Percentiles rank a stretch among this genome's conserved stretches.
Evolutionary conservation across 1,140 invertebrate species (phyloP).

Genomic region (Drosophila gunungcola): DNA sequence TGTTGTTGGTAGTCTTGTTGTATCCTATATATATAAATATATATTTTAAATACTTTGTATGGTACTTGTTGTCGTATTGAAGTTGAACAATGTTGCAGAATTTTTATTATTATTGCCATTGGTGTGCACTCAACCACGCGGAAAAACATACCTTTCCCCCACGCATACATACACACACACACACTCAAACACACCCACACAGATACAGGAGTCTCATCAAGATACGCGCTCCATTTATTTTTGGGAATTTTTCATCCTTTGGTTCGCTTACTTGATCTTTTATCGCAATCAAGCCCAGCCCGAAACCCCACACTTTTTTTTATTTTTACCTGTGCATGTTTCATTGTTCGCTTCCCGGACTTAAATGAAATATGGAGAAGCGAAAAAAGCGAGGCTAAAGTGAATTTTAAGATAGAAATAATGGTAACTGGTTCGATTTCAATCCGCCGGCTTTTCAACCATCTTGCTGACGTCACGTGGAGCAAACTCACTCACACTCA

Average conservation of each 20-base stretch:
- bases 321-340: slow-evolving; percentile 42
- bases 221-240: slow-evolving; percentile 55
- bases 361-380: slow-evolving; percentile 44
- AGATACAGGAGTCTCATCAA: slow-evolving; percentile 24
- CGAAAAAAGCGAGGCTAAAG: slow-evolving; percentile 28
- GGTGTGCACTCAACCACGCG: slow-evolving; percentile 72
- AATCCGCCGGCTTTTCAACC: slow-evolving; percentile 30
- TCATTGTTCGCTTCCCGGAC: slow-evolving; percentile 44
- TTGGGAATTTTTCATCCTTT: slow-evolving; percentile 41
- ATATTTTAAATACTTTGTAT: slow-evolving; percentile 62
- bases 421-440: slow-evolving; percentile 46
- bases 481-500: slow-evolving; percentile 49
- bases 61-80: slow-evolving; percentile 69
- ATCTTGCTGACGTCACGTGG: slow-evolving; percentile 62
- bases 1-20: slow-evolving; percentile 69
- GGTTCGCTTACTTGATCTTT: slow-evolving; percentile 47
- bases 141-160: slow-evolving; percentile 18
- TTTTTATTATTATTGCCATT: slow-evolving; percentile 75
- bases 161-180: slow-evolving; percentile 14
- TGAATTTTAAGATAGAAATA: slow-evolving; percentile 49
- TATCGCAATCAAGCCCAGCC: slow-evolving; percentile 16
- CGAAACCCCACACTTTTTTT: slow-evolving; percentile 26
- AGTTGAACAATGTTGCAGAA: slow-evolving; percentile 67
- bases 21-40: slow-evolving; percentile 52
- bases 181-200: slow-evolving; percentile 13